These are phyloP conservation scores for Acromyrmex echinatior DNA, from an alignment of 1,140 invertebrate genomes.

Conservation along the genomic window DNA sequence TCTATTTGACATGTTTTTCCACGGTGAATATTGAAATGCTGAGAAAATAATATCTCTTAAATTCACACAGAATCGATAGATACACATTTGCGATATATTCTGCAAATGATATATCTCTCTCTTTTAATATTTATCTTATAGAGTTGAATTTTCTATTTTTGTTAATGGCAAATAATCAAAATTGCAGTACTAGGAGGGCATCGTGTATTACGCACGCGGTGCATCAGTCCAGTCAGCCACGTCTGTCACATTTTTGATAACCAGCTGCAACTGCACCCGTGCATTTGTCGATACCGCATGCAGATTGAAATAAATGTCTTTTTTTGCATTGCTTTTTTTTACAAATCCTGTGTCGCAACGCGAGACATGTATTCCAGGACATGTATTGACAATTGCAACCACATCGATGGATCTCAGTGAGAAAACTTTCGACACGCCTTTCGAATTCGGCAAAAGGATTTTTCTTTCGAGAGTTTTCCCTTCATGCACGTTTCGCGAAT, in stretches of 20 bases:
- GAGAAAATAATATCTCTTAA: slow-evolving; percentile 24
- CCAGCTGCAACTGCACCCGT: background rate
- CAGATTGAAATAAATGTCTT: background rate
- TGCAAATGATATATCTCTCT: background rate
- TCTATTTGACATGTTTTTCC: background rate
- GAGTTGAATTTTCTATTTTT: background rate
- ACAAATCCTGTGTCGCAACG: background rate
- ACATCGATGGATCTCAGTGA: background rate
- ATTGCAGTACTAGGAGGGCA: background rate
- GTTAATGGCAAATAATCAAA: background rate
- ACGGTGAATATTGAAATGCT: background rate
- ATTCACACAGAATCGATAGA: background rate
- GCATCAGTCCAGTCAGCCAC: background rate
- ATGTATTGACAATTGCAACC: slow-evolving; percentile 27
- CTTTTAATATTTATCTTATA: background rate
- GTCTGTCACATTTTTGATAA: background rate
- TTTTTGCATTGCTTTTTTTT: background rate
- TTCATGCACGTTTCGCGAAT: slow-evolving; percentile 33
- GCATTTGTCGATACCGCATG: background rate
- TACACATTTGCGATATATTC: background rate
- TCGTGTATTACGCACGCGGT: background rate
- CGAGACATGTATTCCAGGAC: background rate
- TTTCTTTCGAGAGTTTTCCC: slow-evolving; percentile 4
- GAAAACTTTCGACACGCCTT: slow-evolving; percentile 26
- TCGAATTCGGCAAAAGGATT: slow-evolving; percentile 3